A percentile compares a stretch with the other conserved stretches of the same genome.
phyloP scores from a whole-genome alignment of 2,113 vertebrate genomes.

The Phocoena sinus region DNA sequence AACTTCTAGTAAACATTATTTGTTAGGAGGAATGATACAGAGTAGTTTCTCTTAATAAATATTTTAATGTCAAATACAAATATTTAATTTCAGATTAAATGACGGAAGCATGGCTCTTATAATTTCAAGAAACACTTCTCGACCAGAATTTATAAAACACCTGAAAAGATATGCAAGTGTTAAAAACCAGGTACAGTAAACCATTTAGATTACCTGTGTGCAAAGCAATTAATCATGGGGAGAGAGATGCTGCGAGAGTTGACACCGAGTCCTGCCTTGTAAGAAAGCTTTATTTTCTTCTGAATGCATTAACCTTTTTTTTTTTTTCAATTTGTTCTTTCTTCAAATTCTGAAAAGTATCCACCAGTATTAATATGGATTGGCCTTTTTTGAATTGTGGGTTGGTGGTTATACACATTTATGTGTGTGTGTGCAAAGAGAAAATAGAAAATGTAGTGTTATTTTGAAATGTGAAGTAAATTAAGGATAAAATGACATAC shows the following conservation, averaged over 20 bases:
- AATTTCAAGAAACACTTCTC: constrained; percentile 88
- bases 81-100: constrained; percentile 84
- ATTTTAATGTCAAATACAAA: constrained; percentile 24
- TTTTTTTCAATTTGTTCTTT: constrained; percentile 53
- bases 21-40: not conserved
- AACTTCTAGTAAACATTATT: not conserved
- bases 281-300: constrained; percentile 82
- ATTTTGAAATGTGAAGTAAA: constrained; percentile 43
- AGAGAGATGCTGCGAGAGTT: constrained; percentile 68
- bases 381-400: constrained; percentile 78
- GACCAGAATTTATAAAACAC: constrained; percentile 94
- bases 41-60: not conserved
- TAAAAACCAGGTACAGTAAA: constrained; percentile 83
- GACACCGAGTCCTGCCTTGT: constrained; percentile 71
- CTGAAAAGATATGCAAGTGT: constrained; percentile 88
- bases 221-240: constrained; percentile 61
- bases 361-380: constrained; percentile 80
- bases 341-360: constrained; percentile 71
- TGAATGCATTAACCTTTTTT: constrained; percentile 77
- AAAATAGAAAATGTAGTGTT: constrained; percentile 33
- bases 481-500: not conserved
- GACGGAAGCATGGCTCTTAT: constrained; percentile 93
- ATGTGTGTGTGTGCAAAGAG: not conserved
- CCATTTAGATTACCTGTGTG: constrained; percentile 56
- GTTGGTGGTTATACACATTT: constrained; percentile 29